Conservation (phyloP, 2,113 vertebrate genomes). For the Colossoma macropomum region DNA sequence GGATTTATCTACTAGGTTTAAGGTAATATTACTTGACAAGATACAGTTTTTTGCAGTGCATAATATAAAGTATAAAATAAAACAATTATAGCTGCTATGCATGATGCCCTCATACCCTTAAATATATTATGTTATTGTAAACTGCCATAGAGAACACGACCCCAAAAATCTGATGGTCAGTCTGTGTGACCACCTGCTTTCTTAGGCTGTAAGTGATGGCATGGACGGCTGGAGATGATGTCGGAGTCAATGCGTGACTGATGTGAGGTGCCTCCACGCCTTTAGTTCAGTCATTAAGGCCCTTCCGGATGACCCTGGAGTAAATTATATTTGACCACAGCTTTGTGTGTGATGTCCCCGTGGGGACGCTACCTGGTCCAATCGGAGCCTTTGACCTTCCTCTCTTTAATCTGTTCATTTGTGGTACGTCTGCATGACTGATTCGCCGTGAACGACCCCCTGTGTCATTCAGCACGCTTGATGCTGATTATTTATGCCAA, state of each 20-base stretch:
- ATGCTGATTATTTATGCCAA: constrained; percentile 39
- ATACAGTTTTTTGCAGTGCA: no score
- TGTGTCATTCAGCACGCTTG: neutral
- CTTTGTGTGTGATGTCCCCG: constrained; percentile 12
- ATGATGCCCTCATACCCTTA: no score
- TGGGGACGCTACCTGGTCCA: constrained; percentile 15
- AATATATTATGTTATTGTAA: no score
- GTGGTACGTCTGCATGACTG: constrained; percentile 5
- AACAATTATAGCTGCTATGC: no score
- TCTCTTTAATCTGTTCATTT: constrained; percentile 31
- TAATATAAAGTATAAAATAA: no score
- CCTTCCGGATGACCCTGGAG: neutral
- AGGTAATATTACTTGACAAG: no score
- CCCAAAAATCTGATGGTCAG: no score
- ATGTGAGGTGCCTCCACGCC: neutral
- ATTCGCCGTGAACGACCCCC: neutral
- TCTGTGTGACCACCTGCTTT: constrained; percentile 6
- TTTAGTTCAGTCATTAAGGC: constrained; percentile 24
- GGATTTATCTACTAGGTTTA: no score
- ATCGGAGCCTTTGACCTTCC: constrained; percentile 34
- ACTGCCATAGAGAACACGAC: no score
- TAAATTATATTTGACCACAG: constrained; percentile 31
- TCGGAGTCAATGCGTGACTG: neutral
- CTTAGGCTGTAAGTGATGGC: neutral
- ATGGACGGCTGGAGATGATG: constrained; percentile 11